Conservation (phyloP, 92 coral and sea anemone genomes). For the Galaxea fascicularis region DNA sequence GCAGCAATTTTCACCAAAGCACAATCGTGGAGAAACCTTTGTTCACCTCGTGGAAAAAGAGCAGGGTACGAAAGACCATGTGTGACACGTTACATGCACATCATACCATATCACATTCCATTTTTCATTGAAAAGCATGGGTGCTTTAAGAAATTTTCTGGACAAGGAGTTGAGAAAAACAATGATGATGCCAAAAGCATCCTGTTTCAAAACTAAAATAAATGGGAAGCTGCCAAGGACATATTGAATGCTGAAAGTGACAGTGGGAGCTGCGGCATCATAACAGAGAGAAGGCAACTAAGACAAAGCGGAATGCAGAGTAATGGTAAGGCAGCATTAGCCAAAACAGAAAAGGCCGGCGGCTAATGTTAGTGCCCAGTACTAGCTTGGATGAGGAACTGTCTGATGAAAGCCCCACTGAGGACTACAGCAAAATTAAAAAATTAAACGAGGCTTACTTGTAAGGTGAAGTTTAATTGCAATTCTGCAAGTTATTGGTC, state of each 20-base stretch:
- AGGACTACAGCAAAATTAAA: too few relatives aligned
- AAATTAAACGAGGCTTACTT: too few relatives aligned
- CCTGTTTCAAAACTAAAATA: conserved; percentile 56
- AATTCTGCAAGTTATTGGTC: too few relatives aligned
- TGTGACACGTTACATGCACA: conserved; percentile 73
- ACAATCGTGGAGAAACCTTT: conserved; percentile 64
- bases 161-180: conserved; percentile 69
- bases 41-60: conserved; percentile 46
- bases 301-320: conserved; percentile 53
- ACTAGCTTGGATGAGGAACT: too few relatives aligned
- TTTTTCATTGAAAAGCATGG: conserved; percentile 59
- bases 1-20: conserved; percentile 3
- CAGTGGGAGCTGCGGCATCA: conserved; percentile 49
- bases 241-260: conserved; percentile 55
- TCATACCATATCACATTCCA: conserved; percentile 53
- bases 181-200: conserved; percentile 63
- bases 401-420: too few relatives aligned
- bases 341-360: conserved; percentile 2
- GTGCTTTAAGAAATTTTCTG: conserved; percentile 59
- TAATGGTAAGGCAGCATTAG: conserved; percentile 56
- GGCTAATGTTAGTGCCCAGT: too few relatives aligned
- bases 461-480: too few relatives aligned
- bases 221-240: conserved; percentile 70
- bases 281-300: conserved; percentile 52
- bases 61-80: conserved; percentile 59